Conservation (phyloP, 2,113 vertebrate genomes). For the Oxyruncus cristatus region DNA sequence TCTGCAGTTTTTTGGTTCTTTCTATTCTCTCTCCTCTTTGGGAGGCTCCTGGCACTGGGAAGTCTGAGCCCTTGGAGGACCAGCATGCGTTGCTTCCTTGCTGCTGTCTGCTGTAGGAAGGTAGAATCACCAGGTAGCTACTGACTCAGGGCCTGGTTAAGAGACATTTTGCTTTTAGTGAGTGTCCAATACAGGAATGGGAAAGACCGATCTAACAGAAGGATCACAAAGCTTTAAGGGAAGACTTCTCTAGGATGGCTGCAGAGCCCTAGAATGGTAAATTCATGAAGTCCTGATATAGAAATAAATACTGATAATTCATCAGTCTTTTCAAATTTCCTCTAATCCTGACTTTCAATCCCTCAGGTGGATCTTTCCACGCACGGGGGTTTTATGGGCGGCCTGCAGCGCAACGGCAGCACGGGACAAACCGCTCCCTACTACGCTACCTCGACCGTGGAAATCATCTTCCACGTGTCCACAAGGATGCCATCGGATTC, state of each 20-base stretch:
- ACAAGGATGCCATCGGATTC: constrained; percentile 97
- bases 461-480: constrained; percentile 96
- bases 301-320: neutral
- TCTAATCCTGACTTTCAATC: neutral
- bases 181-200: neutral
- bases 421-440: constrained; percentile 93
- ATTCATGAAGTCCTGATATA: neutral
- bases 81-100: neutral
- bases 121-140: neutral
- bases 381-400: constrained; percentile 96
- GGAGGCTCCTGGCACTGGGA: neutral
- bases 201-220: neutral
- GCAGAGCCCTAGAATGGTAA: neutral
- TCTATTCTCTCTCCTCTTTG: neutral
- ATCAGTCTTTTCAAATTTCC: neutral
- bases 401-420: constrained; percentile 96
- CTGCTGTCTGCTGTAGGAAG: neutral
- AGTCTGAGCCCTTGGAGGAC: neutral
- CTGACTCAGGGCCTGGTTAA: neutral
- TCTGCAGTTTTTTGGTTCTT: neutral
- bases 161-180: neutral
- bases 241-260: neutral
- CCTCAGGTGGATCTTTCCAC: constrained; percentile 90
- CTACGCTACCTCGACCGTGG: constrained; percentile 95
- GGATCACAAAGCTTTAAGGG: neutral